A percentile compares a stretch with the other conserved stretches of the same genome.
Evolutionary conservation across 2,113 vertebrate genomes (phyloP).

Genomic region (Gopherus flavomarginatus): DNA sequence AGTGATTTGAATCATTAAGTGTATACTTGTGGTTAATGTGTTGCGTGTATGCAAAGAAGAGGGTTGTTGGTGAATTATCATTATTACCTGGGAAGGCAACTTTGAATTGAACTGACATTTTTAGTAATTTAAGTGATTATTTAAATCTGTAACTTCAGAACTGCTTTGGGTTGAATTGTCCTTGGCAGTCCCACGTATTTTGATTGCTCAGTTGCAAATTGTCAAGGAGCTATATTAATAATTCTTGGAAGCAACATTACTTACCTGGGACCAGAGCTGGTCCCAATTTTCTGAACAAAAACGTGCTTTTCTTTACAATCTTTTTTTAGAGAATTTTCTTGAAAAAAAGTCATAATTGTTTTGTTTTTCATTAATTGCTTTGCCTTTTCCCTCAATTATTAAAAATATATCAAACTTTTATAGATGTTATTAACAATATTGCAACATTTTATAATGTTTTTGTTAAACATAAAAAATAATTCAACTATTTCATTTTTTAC

Average conservation of each 20-base stretch:
- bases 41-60: neutral
- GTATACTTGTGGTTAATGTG: neutral
- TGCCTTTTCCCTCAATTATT: neutral
- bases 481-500: slow-evolving; percentile 22
- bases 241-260: neutral
- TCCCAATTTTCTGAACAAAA: neutral
- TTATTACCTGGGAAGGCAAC: rapidly evolving
- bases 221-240: neutral
- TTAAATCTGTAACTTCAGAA: slow-evolving; percentile 8
- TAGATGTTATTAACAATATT: neutral
- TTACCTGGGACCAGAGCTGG: neutral
- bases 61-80: rapidly evolving
- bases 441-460: neutral
- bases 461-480: neutral
- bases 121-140: neutral
- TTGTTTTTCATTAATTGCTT: neutral
- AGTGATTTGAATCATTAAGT: neutral
- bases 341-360: neutral
- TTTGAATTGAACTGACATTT: neutral
- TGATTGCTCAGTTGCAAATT: neutral
- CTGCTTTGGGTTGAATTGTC: slow-evolving; percentile 29
- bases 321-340: neutral
- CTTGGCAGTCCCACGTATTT: neutral
- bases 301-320: neutral
- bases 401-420: slow-evolving; percentile 9